Base-by-base conservation (phyloP, 2,797 vertebrate genomes). In the Gephyroberyx darwinii region DNA sequence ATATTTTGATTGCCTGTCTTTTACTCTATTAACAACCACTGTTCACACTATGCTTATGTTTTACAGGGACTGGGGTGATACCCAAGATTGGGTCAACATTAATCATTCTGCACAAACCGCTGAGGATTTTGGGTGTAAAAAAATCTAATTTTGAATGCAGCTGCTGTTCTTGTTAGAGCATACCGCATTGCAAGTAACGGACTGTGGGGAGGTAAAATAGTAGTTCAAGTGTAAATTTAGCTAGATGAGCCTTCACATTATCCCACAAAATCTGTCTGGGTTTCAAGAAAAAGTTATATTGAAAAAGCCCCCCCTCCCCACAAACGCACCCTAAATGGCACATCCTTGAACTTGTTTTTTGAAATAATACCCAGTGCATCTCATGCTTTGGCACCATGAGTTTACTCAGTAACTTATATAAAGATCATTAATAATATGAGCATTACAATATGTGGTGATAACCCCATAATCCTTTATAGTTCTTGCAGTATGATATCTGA, bases 1-100 rank as follows among this genome's bases (percentile, higher is more conserved):
- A 72, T 52, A 17, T 55, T 54, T 59, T 50, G 62, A 51, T 57
- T 53, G 53, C 54, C 30, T 55, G 52, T 48, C 31, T 37, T 57
- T 45, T n/a, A 52, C 37, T 62, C 30, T 13, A 43, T 13, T 22
- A 48, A 58, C 65, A 75, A 56, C 51, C 47, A 13, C 13, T 16
- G 47, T 54, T 30, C 37, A 9, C 48, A 26, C 14, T 54, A 51
- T 55, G 5, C 30, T 5, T 8, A 3, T 65, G 10, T 30, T 68
- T 60, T 60, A 22, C 22, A 35, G 30, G 56, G 37, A 35, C 39
- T 17, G 0, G n/a, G 54, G 12, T 39, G 37, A 45, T 17, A 9
- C 39, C 8, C 47, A 19, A 5, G 5, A 17, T 19, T 48, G 17
- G 47, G 17, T 48, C 47, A 48, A 19, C 5, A 52, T 33, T 55